Percentiles rank a stretch among this genome's conserved stretches.
phyloP scores from a whole-genome alignment of 2,113 vertebrate species.

The Prionailurus bengalensis region DNA sequence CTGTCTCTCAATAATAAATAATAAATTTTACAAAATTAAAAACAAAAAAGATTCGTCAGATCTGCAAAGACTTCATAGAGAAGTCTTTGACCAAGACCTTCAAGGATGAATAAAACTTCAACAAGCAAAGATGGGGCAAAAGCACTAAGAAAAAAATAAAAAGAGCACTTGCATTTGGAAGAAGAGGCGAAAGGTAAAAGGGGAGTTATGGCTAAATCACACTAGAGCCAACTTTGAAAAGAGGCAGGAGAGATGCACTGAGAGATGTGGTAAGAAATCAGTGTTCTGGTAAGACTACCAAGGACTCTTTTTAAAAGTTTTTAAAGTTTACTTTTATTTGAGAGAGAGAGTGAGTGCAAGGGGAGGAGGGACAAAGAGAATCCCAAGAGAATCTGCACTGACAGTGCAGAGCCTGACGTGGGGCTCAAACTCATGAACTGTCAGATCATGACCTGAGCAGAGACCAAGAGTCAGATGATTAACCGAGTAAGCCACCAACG shows the following conservation, averaged over 20 bases:
- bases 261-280: neutral
- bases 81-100: neutral
- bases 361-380: too few species aligned
- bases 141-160: neutral
- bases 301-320: too few species aligned
- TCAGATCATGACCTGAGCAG: too few species aligned
- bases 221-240: neutral
- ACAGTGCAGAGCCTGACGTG: too few species aligned
- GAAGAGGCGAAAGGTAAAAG: neutral
- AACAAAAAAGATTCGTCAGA: neutral
- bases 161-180: neutral
- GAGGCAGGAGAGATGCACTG: neutral
- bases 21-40: too few species aligned
- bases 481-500: too few species aligned
- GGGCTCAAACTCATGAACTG: too few species aligned
- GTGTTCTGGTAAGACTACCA: neutral
- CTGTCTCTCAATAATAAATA: too few species aligned
- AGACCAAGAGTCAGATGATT: too few species aligned
- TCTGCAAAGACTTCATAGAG: neutral
- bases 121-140: neutral
- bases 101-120: neutral
- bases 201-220: neutral
- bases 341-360: too few species aligned
- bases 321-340: too few species aligned
- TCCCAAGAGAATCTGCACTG: too few species aligned